Evolutionary conservation across 2,888 invertebrate genomes (phyloP).

Genomic region (Drosophila subsilvestris): DNA sequence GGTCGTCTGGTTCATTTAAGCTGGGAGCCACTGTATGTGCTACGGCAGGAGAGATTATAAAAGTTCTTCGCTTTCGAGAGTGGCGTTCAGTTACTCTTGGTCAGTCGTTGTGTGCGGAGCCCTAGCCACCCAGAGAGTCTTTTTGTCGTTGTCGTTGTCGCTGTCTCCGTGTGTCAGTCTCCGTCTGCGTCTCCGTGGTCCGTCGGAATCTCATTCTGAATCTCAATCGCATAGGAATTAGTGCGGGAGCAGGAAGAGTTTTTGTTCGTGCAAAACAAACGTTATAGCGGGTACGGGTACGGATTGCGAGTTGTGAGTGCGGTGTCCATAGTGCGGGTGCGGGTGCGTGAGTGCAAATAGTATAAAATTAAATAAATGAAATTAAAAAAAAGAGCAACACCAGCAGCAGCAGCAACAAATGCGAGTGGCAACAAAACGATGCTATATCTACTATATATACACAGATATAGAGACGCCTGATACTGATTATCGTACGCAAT

Average conservation of each 20-base stretch:
- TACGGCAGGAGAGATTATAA: conserved; percentile 71
- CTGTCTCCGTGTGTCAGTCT: not conserved
- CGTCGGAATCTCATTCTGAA: conserved; percentile 22
- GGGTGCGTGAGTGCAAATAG: conserved; percentile 76
- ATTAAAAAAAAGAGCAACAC: conserved; percentile 41
- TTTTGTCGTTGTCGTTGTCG: conserved; percentile 2
- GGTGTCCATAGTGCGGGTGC: conserved; percentile 30
- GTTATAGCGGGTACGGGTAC: conserved; percentile 13
- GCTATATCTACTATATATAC: conserved; percentile 43
- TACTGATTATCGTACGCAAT: conserved; percentile 38
- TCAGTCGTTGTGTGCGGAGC: conserved; percentile 81
- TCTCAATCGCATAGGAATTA: conserved; percentile 32
- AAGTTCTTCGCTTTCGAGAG: conserved; percentile 81
- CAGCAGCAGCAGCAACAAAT: conserved; percentile 39
- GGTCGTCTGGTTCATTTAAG: too few species aligned
- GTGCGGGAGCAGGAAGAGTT: conserved; percentile 50
- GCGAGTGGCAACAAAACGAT: conserved; percentile 55
- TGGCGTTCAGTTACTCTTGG: conserved; percentile 84
- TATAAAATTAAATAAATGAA: conserved; percentile 75
- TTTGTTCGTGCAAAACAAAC: conserved; percentile 8
- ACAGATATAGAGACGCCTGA: conserved; percentile 49
- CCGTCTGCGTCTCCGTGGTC: conserved; percentile 7
- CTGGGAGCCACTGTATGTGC: too few species aligned
- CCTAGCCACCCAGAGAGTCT: conserved; percentile 12
- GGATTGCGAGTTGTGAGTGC: conserved; percentile 24